These are phyloP conservation scores for Acropora yongei DNA, from an alignment of 64 coral and sea anemone genomes.

Conservation along the genomic window DNA sequence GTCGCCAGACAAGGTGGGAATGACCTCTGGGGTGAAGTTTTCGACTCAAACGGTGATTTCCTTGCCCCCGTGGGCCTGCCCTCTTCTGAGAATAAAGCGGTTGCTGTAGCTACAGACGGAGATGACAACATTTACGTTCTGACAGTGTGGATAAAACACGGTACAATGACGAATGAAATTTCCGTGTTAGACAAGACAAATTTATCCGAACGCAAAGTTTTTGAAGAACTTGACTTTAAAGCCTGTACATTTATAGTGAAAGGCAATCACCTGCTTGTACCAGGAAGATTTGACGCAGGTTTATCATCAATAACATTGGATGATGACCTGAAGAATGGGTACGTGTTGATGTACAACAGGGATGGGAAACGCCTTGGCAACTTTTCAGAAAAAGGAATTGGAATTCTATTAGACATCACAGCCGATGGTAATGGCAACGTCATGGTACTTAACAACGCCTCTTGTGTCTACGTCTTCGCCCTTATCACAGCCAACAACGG, in stretches of 20 bases:
- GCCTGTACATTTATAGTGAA: background rate
- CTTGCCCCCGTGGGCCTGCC: background rate
- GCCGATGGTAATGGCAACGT: background rate
- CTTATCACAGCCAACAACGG: background rate
- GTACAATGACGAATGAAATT: no score
- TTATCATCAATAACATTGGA: background rate
- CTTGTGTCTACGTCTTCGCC: background rate
- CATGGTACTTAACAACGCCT: background rate
- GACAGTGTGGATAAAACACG: background rate
- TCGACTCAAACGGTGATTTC: background rate
- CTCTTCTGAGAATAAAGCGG: no score
- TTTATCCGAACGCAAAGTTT: background rate
- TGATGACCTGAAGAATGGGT: background rate
- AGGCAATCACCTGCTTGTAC: background rate
- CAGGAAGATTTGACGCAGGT: no score
- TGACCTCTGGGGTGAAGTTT: background rate
- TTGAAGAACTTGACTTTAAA: background rate
- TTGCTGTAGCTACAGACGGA: slow-evolving; percentile 27
- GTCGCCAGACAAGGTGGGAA: background rate
- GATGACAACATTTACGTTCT: slow-evolving; percentile 44
- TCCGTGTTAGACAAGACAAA: background rate
- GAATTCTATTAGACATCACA: background rate
- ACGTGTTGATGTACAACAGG: background rate
- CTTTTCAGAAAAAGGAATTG: background rate
- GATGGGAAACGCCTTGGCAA: background rate